Evolutionary conservation across 2,888 invertebrate genomes (phyloP).

Genomic region (Pachycephus smyrnensis): DNA sequence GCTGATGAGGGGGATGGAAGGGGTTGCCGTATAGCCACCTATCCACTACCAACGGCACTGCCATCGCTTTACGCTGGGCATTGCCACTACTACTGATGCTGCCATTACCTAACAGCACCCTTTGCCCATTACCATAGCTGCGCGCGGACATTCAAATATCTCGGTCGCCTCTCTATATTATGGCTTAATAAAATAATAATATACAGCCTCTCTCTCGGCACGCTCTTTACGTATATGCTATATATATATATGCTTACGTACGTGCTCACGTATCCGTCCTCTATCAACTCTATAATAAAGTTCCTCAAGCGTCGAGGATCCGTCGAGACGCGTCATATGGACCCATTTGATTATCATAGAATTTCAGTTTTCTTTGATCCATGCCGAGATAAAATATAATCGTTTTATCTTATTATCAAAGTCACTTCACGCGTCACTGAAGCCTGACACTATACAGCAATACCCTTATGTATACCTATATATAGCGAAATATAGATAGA

Average conservation of each 20-base stretch:
- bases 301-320: constrained; percentile 11
- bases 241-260: constrained; percentile 21
- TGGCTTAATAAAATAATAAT: constrained; percentile 63
- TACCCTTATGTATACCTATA: not conserved
- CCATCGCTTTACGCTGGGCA: not conserved
- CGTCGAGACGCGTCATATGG: constrained; percentile 27
- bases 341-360: constrained; percentile 62
- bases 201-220: constrained; percentile 32
- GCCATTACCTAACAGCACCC: constrained; percentile 6
- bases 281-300: constrained; percentile 5
- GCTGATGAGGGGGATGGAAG: not conserved
- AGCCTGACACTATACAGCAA: not conserved
- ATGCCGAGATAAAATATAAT: not conserved
- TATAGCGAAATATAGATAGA: not conserved
- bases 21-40: no score
- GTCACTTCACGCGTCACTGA: not conserved
- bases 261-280: constrained; percentile 23
- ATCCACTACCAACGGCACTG: not conserved
- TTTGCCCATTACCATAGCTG: constrained; percentile 31
- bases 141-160: constrained; percentile 52
- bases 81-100: not conserved
- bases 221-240: not conserved
- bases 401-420: not conserved
- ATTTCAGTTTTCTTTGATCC: constrained; percentile 58
- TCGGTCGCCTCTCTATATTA: constrained; percentile 51